Percentiles rank a stretch among this genome's conserved stretches.
These are phyloP conservation scores for Semicossyphus pulcher DNA, from an alignment of 2,113 vertebrate genomes.

Conservation along the genomic window DNA sequence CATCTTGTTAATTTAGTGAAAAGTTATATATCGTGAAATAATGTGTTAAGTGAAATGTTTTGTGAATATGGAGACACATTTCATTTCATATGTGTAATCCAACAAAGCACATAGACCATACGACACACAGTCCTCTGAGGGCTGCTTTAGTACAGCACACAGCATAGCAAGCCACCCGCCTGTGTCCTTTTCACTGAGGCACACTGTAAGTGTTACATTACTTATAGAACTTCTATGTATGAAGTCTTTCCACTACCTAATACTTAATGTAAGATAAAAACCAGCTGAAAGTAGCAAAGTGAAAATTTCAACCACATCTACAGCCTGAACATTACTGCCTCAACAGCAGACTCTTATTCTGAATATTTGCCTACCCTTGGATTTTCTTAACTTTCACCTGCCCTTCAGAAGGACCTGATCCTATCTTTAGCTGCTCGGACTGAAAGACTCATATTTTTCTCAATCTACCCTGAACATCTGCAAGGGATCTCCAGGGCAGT, in stretches of 20 bases:
- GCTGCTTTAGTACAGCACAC: background rate
- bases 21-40: too few species aligned
- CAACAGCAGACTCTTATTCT: background rate
- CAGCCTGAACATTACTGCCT: constrained; percentile 1
- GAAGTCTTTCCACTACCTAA: background rate
- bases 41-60: too few species aligned
- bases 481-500: constrained; percentile 11
- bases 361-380: constrained; percentile 20
- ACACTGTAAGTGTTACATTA: background rate
- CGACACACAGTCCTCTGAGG: background rate
- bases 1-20: too few species aligned
- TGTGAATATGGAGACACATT: too few species aligned
- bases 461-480: background rate
- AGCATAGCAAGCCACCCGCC: background rate
- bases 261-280: background rate
- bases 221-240: background rate
- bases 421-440: constrained; percentile 25
- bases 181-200: background rate
- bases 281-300: background rate
- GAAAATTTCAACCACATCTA: background rate
- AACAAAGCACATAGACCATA: too few species aligned
- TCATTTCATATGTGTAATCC: too few species aligned
- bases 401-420: constrained; percentile 20
- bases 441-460: constrained; percentile 15
- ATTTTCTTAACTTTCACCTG: constrained; percentile 40